Percentiles rank a stretch among this genome's conserved stretches.
Conservation (phyloP, 1,140 invertebrate genomes). For the Plodia interpunctella region DNA sequence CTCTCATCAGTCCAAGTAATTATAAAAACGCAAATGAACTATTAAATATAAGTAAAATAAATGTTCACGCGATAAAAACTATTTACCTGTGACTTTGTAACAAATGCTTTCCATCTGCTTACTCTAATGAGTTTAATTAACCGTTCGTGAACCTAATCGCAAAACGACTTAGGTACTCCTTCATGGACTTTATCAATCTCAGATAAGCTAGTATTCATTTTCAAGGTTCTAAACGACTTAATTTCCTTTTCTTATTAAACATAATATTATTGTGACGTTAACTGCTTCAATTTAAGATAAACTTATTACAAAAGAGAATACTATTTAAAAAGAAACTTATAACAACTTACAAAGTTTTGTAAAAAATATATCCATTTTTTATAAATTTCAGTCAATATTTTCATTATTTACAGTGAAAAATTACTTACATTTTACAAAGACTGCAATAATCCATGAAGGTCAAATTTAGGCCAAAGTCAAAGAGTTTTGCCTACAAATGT, state of each 20-base stretch:
- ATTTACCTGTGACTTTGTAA: neutral
- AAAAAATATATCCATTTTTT: too few species aligned
- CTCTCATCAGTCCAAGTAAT: neutral
- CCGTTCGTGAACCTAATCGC: neutral
- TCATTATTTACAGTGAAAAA: too few species aligned
- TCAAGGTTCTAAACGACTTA: neutral
- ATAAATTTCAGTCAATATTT: too few species aligned
- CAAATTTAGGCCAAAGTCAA: too few species aligned
- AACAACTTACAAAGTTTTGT: too few species aligned
- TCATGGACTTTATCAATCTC: constrained; percentile 5
- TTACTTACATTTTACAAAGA: too few species aligned
- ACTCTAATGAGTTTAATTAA: constrained; percentile 5
- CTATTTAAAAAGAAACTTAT: too few species aligned
- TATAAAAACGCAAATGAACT: neutral
- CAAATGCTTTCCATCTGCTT: neutral
- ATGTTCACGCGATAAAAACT: neutral
- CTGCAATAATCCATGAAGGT: too few species aligned
- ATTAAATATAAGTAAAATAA: neutral
- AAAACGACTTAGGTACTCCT: neutral
- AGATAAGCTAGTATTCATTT: constrained; percentile 2
- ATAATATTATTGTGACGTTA: too few species aligned
- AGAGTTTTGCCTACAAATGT: too few species aligned
- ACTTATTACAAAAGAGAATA: too few species aligned
- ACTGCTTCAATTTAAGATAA: too few species aligned
- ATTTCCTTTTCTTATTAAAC: neutral